Percentiles rank a stretch among this genome's conserved stretches.
Conservation (phyloP, 2,113 vertebrate species). For the Mormyrus lacerda region DNA sequence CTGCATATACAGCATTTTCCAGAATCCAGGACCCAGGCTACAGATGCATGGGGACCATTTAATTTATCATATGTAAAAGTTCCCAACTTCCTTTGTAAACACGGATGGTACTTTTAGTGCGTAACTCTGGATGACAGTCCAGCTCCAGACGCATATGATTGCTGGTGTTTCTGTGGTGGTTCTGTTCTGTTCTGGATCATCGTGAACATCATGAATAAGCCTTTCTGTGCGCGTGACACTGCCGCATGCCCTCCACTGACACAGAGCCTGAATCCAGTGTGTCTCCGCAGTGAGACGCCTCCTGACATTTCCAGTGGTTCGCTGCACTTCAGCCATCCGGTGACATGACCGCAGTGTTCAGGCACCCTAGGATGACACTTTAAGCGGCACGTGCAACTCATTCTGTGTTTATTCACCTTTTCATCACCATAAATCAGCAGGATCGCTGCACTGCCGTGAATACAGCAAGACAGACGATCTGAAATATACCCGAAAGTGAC, state of each 20-base stretch:
- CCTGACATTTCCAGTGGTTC: not conserved
- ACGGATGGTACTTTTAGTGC: not conserved
- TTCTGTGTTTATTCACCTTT: not conserved
- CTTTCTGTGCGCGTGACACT: not conserved
- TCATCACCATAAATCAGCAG: not conserved
- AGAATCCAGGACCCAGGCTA: not conserved
- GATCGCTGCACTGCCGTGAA: not conserved
- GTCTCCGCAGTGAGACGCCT: not conserved
- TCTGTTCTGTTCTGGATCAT: not conserved
- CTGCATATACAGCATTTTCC: not conserved
- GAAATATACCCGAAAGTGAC: not conserved
- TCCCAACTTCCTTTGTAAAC: not conserved
- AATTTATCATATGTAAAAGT: not conserved
- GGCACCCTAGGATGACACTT: not conserved
- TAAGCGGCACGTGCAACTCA: not conserved
- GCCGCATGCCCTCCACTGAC: not conserved
- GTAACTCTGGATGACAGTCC: not conserved
- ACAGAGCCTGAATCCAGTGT: not conserved
- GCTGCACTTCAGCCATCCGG: not conserved
- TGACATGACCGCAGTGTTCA: not conserved
- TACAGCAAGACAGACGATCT: not conserved
- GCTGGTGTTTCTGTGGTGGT: not conserved
- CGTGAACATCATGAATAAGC: not conserved
- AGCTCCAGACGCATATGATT: not conserved
- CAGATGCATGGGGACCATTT: not conserved